Conservation (phyloP, 2,888 invertebrate species). For the Gandaritis pyraliata region DNA sequence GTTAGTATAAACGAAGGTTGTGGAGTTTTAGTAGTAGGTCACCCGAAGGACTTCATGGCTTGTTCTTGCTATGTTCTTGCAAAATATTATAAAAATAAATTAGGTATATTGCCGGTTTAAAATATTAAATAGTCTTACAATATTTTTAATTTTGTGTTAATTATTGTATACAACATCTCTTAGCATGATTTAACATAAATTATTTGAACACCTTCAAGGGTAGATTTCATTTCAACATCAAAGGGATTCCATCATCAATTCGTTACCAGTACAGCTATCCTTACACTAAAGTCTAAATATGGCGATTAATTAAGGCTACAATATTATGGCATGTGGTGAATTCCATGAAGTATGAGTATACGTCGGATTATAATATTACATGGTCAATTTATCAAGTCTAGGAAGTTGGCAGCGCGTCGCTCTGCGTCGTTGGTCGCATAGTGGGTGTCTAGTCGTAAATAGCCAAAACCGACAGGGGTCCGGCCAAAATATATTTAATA, state of each 20-base stretch:
- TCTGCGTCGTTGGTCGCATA: slow-evolving; percentile 30
- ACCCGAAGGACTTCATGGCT: neutral
- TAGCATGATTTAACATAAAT: slow-evolving; percentile 4
- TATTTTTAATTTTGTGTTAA: neutral
- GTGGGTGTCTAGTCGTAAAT: slow-evolving; percentile 32
- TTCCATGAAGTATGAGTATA: slow-evolving; percentile 34
- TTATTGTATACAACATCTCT: neutral
- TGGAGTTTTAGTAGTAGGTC: neutral
- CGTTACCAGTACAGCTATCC: slow-evolving; percentile 6
- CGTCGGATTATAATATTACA: slow-evolving; percentile 37
- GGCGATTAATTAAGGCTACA: slow-evolving; percentile 29
- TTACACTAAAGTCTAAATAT: slow-evolving; percentile 19
- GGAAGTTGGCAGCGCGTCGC: slow-evolving; percentile 44
- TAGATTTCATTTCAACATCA: slow-evolving; percentile 15
- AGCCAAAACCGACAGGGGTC: slow-evolving; percentile 36
- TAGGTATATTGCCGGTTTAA: neutral
- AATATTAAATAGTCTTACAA: neutral
- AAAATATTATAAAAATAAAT: too few relatives aligned
- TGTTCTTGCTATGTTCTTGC: too few relatives aligned
- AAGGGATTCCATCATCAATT: slow-evolving; percentile 10
- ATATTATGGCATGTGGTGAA: slow-evolving; percentile 24
- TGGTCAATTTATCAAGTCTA: slow-evolving; percentile 41
- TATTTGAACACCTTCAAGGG: slow-evolving; percentile 5
- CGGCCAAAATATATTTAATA: slow-evolving; percentile 34
- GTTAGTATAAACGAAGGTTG: neutral